Conservation (phyloP, 2,797 vertebrate genomes). For the Anolis apletophallus region DNA sequence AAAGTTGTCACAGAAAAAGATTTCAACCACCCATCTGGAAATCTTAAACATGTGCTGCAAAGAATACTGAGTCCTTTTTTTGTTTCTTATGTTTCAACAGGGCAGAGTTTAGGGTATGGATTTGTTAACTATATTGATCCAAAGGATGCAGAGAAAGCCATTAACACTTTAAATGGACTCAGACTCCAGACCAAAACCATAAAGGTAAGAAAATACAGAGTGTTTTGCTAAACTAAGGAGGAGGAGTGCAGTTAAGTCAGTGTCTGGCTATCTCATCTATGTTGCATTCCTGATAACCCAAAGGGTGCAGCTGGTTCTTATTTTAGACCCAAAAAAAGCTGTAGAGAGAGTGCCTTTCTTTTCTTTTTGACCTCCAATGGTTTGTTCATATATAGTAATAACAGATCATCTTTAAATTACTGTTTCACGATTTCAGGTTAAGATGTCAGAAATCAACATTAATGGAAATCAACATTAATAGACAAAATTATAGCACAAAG, state of each 20-base stretch:
- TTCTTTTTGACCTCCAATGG: slow-evolving; percentile 28
- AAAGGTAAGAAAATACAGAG: slow-evolving; percentile 83
- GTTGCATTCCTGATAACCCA: slow-evolving; percentile 1
- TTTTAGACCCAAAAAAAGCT: slow-evolving; percentile 31
- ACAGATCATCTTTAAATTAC: slow-evolving; percentile 23
- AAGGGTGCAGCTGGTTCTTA: slow-evolving; percentile 2
- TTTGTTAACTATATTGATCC: slow-evolving; percentile 95
- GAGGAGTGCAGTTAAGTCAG: slow-evolving; percentile 9
- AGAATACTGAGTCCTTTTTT: slow-evolving; percentile 70
- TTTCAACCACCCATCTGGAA: slow-evolving; percentile 33
- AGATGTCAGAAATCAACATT: not conserved
- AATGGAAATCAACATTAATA: slow-evolving; percentile 26
- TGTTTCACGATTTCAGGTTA: slow-evolving; percentile 32
- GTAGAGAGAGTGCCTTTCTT: slow-evolving; percentile 14
- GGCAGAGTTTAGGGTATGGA: slow-evolving; percentile 93
- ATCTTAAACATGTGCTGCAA: slow-evolving; percentile 50
- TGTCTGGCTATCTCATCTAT: slow-evolving; percentile 46
- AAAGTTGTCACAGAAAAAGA: slow-evolving; percentile 44
- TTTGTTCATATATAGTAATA: slow-evolving; percentile 32
- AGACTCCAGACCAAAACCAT: slow-evolving; percentile 96
- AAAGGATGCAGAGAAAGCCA: slow-evolving; percentile 97
- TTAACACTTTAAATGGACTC: slow-evolving; percentile 95
- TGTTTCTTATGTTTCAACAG: slow-evolving; percentile 81
- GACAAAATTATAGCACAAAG: slow-evolving; percentile 30
- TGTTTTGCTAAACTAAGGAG: slow-evolving; percentile 45